phyloP scores from a whole-genome alignment of 2,888 invertebrate species.

The Nebria salina region DNA sequence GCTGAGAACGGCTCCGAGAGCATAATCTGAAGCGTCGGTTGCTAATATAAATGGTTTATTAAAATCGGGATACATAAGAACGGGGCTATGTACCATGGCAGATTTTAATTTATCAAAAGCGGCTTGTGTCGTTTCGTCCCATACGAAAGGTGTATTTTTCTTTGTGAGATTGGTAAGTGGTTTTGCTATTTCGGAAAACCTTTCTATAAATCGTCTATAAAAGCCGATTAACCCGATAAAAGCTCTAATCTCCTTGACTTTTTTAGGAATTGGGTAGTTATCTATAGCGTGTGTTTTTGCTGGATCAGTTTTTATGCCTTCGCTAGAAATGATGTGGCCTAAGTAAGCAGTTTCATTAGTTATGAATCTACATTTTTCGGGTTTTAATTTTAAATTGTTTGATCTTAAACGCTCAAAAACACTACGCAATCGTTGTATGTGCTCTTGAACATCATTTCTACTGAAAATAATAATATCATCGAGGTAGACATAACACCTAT shows the following conservation, averaged over 20 bases:
- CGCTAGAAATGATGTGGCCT: constrained; percentile 47
- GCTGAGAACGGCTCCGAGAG: constrained; percentile 46
- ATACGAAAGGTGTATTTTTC: constrained; percentile 33
- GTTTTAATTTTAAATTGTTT: constrained; percentile 45
- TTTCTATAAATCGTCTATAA: constrained; percentile 25
- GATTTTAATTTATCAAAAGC: constrained; percentile 28
- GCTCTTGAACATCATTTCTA: constrained; percentile 17
- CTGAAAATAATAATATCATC: background rate
- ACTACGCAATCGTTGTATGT: background rate
- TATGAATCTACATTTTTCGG: constrained; percentile 48
- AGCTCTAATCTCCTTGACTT: constrained; percentile 6
- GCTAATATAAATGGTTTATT: constrained; percentile 42
- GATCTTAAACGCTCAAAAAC: constrained; percentile 21
- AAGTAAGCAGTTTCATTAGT: constrained; percentile 42
- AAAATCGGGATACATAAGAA: constrained; percentile 45
- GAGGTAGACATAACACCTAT: no score
- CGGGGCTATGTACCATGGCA: constrained; percentile 15
- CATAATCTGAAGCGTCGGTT: constrained; percentile 47
- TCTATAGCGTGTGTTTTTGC: constrained; percentile 35
- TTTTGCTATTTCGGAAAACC: constrained; percentile 33
- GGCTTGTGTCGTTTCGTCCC: constrained; percentile 29
- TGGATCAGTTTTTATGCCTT: constrained; percentile 48
- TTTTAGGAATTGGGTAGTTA: constrained; percentile 44
- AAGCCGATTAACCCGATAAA: constrained; percentile 26
- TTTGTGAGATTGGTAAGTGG: constrained; percentile 36